Evolutionary conservation across 2,888 invertebrate genomes (phyloP).

Genomic region (Acleris laterana): DNA sequence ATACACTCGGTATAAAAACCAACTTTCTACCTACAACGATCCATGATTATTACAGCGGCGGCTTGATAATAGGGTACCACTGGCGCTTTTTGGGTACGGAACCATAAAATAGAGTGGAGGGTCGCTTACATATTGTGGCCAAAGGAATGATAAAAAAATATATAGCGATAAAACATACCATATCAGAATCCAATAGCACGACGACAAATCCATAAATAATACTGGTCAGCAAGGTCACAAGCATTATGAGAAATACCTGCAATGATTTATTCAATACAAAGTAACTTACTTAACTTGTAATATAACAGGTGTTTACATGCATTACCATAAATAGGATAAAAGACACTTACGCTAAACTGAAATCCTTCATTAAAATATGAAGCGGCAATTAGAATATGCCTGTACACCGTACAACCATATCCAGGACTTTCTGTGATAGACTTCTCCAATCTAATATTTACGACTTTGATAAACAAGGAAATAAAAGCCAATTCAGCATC

Average conservation of each 20-base stretch:
- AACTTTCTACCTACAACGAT: too few species aligned
- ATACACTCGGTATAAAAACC: too few species aligned
- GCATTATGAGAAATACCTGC: constrained; percentile 55
- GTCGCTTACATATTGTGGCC: too few species aligned
- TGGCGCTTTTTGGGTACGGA: too few species aligned
- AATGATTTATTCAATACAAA: constrained; percentile 25
- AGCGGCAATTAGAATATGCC: constrained; percentile 56
- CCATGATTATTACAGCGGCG: too few species aligned
- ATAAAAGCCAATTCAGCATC: constrained; percentile 62
- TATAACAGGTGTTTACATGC: too few species aligned
- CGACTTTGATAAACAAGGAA: constrained; percentile 54
- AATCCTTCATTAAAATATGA: constrained; percentile 60
- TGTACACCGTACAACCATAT: constrained; percentile 57
- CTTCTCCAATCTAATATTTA: constrained; percentile 57
- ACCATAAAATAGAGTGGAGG: too few species aligned
- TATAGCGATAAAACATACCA: constrained; percentile 42
- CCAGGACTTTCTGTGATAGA: constrained; percentile 45
- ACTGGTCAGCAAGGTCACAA: constrained; percentile 51
- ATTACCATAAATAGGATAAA: too few species aligned
- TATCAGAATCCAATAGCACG: constrained; percentile 45
- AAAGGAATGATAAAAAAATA: too few species aligned
- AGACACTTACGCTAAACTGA: constrained; percentile 52
- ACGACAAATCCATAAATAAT: constrained; percentile 52
- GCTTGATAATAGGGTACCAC: too few species aligned
- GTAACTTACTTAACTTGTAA: neutral